Base-by-base conservation (phyloP, 2,797 vertebrate species). In the Anolis apletophallus region DNA sequence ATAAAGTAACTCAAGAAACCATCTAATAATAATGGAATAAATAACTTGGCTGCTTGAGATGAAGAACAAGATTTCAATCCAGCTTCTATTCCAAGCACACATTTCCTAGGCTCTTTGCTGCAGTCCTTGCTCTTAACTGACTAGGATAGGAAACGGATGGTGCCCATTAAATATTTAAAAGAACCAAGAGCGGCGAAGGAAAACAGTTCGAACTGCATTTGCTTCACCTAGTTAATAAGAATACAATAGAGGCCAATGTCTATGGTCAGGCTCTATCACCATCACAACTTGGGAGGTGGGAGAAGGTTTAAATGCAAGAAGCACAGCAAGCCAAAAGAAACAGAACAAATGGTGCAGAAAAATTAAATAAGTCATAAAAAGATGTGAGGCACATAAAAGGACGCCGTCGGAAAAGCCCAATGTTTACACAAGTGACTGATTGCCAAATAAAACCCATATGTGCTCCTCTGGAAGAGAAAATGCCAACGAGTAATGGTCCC, bases 11-110 rank as follows among this genome's bases (percentile, higher is more conserved):
- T 40, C 55, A 57, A 17, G 55, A 57, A 19, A 16, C 16, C 16
- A 17, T 1, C 16, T 17, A 16, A 1, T 4, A 16, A 68, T 9
- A 23, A 34, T 23, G 36, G 2, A 32, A 23, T 16, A 21, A 46
- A n/a, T 59, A 59, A 21, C 7, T 19, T 59, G 10, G 21, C 26
- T 40, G 29, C 6, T 68, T 84, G 74, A 91, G 26, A 59, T 83
- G 32, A 2, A 17, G 0, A 80, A 55, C 16, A 0, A 14, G 0
- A 72, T 29, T 29, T 59, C 52, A 84, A 23, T 0, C 0, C 1
- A 17, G 2, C 46, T 81, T 55, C 87, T 57, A 59, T 36, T 32
- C 16, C 26, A 52, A 77, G 14, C 88, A 86, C 13, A 59, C 57
- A 89, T 81, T 17, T 61, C 54, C 64, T 61, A 76, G 72, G 34